phyloP scores from a whole-genome alignment of 2,113 vertebrate species.

The Cyphomyrus plagiostoma region DNA sequence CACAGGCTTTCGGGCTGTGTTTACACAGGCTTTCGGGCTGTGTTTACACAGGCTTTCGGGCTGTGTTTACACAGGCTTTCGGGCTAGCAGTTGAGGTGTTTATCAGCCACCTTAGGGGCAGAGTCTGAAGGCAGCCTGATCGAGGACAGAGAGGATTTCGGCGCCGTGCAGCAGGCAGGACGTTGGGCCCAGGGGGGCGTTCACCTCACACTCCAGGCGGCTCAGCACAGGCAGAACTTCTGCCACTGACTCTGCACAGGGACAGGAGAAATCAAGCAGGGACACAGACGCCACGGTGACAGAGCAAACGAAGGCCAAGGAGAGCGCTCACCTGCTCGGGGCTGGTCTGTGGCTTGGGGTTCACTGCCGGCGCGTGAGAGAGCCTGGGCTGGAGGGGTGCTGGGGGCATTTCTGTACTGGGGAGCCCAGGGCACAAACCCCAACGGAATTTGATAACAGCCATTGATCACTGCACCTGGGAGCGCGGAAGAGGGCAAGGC shows the following conservation, averaged over 20 bases:
- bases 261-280: not conserved
- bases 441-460: not conserved
- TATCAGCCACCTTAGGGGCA: not conserved
- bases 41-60: not conserved
- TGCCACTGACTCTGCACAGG: not conserved
- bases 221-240: conserved; percentile 37
- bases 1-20: not conserved
- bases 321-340: not conserved
- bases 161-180: conserved; percentile 40
- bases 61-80: not conserved
- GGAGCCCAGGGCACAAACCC: conserved; percentile 23
- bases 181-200: conserved; percentile 38
- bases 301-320: not conserved
- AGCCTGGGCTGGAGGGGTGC: not conserved
- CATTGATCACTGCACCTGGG: not conserved
- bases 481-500: not conserved
- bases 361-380: not conserved
- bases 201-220: conserved; percentile 44
- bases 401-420: not conserved
- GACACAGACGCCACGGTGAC: not conserved
- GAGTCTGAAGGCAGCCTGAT: conserved; percentile 37
- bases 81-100: not conserved
- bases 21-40: not conserved
- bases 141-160: conserved; percentile 41
- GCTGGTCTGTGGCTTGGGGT: not conserved